Evolutionary conservation across 2,113 vertebrate species (phyloP), one percentile per base, ranked within the genome.

Genomic region (Lepisosteus oculatus): DNA sequence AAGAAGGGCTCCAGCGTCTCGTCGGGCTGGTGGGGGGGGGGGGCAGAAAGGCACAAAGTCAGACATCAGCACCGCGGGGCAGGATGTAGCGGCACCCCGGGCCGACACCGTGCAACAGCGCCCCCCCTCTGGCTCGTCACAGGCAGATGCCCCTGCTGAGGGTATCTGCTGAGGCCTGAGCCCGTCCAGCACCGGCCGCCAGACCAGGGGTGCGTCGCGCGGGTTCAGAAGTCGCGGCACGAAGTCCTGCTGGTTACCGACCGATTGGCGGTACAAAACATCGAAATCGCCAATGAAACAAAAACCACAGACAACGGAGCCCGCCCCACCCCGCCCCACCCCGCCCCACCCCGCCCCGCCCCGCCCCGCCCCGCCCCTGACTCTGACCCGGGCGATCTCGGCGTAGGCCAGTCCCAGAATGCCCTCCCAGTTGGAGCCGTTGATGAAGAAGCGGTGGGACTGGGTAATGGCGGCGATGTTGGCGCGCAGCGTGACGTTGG

Each of bases 371-470:
- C 14, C 54, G 4, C 55, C 11, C 12, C 8, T 29, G 17, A 29
- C 17, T 13, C 91, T 93, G 79, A 99, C 97, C 86, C 97, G 89
- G 17, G 97, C 97, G 1, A 99, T 98, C 75, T 99, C 96, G 0
- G 97, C 95, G 0, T 99, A 99, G 0, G 97, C 97, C 80, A 99
- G 88, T 0, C 97, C 97, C 74, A 99, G 90, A 83, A 99, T 99
- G 75, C 97, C 97, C 72, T 99, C 97, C 97, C 97, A 99, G 91
- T 99, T 99, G 79, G 97, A 99, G 64, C 97, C 97, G 0, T 98
- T 98, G 92, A 99, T 98, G 90, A 99, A 99, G 86, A 99, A 99
- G 73, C 97, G 97, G 84, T 99, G 96, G 0, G 97, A 99, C 83
- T 96, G 95, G 0, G 94, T 98, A 89, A 99, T 99, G 62, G 97